Conservation (phyloP, 2,888 invertebrate species). For the Acanthosepion lycidas region DNA sequence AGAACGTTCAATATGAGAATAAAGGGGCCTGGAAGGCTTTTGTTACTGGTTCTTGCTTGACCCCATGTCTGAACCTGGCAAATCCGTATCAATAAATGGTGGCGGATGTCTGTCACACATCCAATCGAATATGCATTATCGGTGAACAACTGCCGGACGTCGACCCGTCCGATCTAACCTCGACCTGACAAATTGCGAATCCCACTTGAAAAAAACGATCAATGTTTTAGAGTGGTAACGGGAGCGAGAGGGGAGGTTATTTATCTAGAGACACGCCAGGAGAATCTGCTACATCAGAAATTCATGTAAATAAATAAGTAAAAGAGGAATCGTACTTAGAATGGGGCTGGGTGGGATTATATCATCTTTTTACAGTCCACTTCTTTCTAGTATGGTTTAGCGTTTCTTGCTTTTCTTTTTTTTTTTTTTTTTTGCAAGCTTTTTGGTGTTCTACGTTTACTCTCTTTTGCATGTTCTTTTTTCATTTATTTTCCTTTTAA, state of each 20-base stretch:
- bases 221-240: neutral
- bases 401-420: too few species aligned
- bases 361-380: neutral
- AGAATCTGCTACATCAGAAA: neutral
- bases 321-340: neutral
- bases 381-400: neutral
- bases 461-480: neutral
- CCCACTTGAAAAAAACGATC: neutral
- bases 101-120: neutral
- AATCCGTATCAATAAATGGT: neutral
- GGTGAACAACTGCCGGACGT: constrained; percentile 14
- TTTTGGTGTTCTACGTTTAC: neutral
- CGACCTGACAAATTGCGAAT: neutral
- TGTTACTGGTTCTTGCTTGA: neutral
- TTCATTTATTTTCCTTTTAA: neutral
- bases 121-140: constrained; percentile 7
- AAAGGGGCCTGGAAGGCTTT: neutral
- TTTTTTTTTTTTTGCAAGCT: neutral
- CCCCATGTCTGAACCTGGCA: neutral
- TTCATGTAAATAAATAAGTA: neutral
- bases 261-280: neutral
- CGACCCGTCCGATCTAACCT: neutral
- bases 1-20: neutral
- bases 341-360: neutral
- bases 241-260: neutral